Conservation (phyloP, 2,888 invertebrate species). For the Drepana falcataria region DNA sequence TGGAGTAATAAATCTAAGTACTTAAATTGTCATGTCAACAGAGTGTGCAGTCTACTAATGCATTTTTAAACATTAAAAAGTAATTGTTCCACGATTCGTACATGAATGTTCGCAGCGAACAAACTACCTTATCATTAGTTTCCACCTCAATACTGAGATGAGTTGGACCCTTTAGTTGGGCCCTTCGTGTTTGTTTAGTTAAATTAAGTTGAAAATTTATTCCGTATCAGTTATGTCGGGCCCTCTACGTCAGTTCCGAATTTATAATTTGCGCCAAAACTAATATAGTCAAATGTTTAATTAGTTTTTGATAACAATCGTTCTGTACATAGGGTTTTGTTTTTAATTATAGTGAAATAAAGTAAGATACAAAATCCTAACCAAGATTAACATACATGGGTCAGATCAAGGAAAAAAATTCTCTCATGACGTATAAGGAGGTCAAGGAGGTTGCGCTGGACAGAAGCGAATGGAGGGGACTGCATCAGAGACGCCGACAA, state of each 20-base stretch:
- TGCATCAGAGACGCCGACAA: too few relatives aligned
- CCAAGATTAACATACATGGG: too few relatives aligned
- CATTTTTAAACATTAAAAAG: too few relatives aligned
- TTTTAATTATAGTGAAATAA: slow-evolving; percentile 8
- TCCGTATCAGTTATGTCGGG: slow-evolving; percentile 63
- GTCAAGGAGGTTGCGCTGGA: too few relatives aligned
- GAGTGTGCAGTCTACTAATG: too few relatives aligned
- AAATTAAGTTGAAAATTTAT: slow-evolving; percentile 79
- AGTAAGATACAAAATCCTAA: slow-evolving; percentile 6
- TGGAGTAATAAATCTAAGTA: too few relatives aligned
- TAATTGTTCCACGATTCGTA: slow-evolving; percentile 10
- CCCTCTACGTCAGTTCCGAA: slow-evolving; percentile 68
- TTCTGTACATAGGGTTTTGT: slow-evolving; percentile 22
- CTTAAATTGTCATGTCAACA: too few relatives aligned
- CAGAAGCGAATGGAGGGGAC: too few relatives aligned
- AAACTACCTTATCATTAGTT: slow-evolving; percentile 72
- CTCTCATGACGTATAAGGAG: too few relatives aligned
- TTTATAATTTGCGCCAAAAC: slow-evolving; percentile 69
- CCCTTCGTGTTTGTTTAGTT: slow-evolving; percentile 74
- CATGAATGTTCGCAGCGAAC: slow-evolving; percentile 23
- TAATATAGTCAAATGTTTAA: slow-evolving; percentile 48
- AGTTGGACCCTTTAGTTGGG: slow-evolving; percentile 63
- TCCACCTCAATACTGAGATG: slow-evolving; percentile 70
- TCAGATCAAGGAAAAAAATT: too few relatives aligned
- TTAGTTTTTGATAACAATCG: slow-evolving; percentile 58